Evolutionary conservation across 2,888 invertebrate genomes (phyloP).

Genomic region (Tipula lateralis): DNA sequence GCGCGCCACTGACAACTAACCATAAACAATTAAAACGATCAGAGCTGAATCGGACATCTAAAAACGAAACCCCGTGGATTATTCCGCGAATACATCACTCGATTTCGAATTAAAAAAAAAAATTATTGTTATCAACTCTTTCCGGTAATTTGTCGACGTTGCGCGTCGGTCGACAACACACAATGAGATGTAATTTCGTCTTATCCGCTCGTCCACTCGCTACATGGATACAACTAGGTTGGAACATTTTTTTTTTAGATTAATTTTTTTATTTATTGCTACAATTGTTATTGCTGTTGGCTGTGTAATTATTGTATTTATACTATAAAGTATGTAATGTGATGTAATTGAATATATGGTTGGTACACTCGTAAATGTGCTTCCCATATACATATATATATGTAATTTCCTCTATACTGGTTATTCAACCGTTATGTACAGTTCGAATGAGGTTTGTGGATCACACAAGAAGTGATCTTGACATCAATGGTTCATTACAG

Average conservation of each 20-base stretch:
- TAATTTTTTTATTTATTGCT: not conserved
- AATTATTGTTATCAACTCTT: not conserved
- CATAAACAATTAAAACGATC: not conserved
- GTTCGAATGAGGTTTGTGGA: not conserved
- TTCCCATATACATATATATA: not conserved
- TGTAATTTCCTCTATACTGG: not conserved
- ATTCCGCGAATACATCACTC: not conserved
- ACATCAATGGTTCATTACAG: too few relatives aligned
- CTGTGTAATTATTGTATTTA: not conserved
- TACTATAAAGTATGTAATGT: not conserved
- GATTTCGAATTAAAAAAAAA: not conserved
- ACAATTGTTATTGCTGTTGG: not conserved
- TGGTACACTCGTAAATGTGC: not conserved
- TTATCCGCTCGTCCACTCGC: not conserved
- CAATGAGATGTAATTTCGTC: not conserved
- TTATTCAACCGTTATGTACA: not conserved
- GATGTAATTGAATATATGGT: not conserved
- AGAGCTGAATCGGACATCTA: not conserved
- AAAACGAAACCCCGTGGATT: not conserved
- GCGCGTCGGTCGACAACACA: not conserved
- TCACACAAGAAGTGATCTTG: too few relatives aligned
- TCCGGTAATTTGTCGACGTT: not conserved
- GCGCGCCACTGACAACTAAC: not conserved
- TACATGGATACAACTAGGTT: not conserved
- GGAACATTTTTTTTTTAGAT: not conserved